Evolutionary conservation across 2,113 vertebrate species (phyloP).

Genomic region (Clarias batrachus): DNA sequence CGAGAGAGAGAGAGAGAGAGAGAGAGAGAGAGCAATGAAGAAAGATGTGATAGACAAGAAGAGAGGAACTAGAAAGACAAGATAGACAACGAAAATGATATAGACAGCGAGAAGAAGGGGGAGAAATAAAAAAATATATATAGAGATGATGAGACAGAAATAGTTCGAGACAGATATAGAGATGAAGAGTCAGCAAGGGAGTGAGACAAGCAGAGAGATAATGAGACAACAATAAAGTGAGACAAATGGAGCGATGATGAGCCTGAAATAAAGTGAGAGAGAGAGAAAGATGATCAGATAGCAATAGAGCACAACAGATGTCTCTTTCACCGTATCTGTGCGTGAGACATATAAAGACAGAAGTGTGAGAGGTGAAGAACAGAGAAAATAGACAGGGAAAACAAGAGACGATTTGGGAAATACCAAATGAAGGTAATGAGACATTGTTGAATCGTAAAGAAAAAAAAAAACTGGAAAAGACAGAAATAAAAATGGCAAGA

Average conservation of each 20-base stretch:
- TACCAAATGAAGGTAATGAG: not conserved
- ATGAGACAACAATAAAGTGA: not conserved
- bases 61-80: not conserved
- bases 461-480: not conserved
- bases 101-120: not conserved
- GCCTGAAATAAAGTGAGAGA: not conserved
- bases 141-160: not conserved
- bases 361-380: not conserved
- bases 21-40: no score
- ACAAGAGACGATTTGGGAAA: not conserved
- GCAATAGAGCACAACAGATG: no score
- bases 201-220: not conserved
- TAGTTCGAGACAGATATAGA: not conserved
- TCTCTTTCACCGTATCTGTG: not conserved
- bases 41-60: not conserved
- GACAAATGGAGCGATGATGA: not conserved
- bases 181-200: not conserved
- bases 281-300: not conserved
- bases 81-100: not conserved
- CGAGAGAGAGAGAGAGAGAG: not conserved
- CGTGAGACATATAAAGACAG: not conserved
- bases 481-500: not conserved
- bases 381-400: not conserved
- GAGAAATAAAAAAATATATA: not conserved
- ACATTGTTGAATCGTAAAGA: not conserved